These are phyloP conservation scores for Diogma glabrata DNA, from an alignment of 2,888 invertebrate genomes.

Conservation along the genomic window DNA sequence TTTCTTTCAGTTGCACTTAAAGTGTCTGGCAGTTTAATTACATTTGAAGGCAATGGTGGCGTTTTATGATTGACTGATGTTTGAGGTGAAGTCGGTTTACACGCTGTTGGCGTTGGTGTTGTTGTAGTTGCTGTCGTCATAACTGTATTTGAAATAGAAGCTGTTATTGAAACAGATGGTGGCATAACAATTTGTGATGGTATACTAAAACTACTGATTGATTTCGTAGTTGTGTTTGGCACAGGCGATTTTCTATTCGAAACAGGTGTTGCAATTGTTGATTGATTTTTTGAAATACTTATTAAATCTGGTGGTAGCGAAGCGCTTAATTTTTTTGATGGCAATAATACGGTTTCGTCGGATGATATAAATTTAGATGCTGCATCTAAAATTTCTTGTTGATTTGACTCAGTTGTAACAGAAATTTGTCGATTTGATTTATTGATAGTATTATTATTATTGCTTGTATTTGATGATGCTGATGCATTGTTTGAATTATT, in stretches of 20 bases:
- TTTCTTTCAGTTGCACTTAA: constrained; percentile 35
- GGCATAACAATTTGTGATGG: neutral
- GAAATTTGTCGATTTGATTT: constrained; percentile 6
- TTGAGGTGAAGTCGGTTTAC: no score
- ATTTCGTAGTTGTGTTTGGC: constrained; percentile 16
- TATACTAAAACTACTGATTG: neutral
- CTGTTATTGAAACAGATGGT: neutral
- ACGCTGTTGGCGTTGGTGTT: constrained; percentile 12
- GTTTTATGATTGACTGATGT: neutral
- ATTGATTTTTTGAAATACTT: constrained; percentile 38
- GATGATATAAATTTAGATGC: constrained; percentile 28
- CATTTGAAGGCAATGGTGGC: constrained; percentile 23
- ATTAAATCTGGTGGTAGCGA: constrained; percentile 46
- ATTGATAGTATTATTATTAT: neutral
- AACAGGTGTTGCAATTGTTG: constrained; percentile 38
- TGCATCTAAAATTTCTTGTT: constrained; percentile 30
- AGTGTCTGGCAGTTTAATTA: constrained; percentile 32
- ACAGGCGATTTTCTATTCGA: constrained; percentile 40
- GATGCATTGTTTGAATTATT: no score
- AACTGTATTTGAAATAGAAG: neutral
- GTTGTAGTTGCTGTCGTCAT: constrained; percentile 1
- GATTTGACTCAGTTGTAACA: constrained; percentile 24
- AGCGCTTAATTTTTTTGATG: constrained; percentile 2
- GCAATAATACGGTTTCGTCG: constrained; percentile 19
- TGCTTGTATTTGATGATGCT: neutral